Base-by-base conservation (phyloP, 2,113 vertebrate species). In the Buteo buteo region DNA sequence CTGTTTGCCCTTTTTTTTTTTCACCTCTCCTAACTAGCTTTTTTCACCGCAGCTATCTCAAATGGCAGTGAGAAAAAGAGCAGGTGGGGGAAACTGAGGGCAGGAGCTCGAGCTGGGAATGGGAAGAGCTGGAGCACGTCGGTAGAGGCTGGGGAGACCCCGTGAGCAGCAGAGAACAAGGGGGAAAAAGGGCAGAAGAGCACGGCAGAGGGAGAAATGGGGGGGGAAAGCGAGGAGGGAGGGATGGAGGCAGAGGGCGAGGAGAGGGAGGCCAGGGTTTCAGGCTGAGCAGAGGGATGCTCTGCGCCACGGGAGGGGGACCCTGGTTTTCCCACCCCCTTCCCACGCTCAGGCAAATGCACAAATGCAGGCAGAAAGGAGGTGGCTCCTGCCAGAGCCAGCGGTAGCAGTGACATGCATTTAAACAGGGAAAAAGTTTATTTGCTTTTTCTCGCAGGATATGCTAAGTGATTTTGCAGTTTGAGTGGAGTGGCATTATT, bases 391-490 rank as follows among this genome's bases (percentile, higher is more conserved):
- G 86, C 90, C 85, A 90, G 61, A 83, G 81, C 90, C 31, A 16
- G 47, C 3, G 13, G 31, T 20, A 61, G 20, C 22, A 5, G 72
- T 74, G 67, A 84, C 44, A 9, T 58, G 65, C 32, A 6, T 95
- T 97, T 95, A 81, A 96, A 96, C 45, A 42, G 70, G 93, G 55
- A 62, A 52, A 71, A 97, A 98, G 97, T 98, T 97, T 98, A 97
- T 98, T 98, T 98, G 97, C 96, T 95, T 97, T 97, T 95, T 97
- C 90, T 97, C 44, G 1, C 93, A 97, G 95, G 96, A 94, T 94
- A 92, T 95, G 96, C 96, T 98, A 98, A 98, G 97, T 97, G 98
- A 98, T 98, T 98, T 96, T 98, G 96, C 96, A 97, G 96, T 98
- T 91, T 52, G 97, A 98, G 97, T 97, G 93, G 95, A 97, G 93